phyloP scores from a whole-genome alignment of 2,797 vertebrate genomes.

The Dicrostonyx torquatus region DNA sequence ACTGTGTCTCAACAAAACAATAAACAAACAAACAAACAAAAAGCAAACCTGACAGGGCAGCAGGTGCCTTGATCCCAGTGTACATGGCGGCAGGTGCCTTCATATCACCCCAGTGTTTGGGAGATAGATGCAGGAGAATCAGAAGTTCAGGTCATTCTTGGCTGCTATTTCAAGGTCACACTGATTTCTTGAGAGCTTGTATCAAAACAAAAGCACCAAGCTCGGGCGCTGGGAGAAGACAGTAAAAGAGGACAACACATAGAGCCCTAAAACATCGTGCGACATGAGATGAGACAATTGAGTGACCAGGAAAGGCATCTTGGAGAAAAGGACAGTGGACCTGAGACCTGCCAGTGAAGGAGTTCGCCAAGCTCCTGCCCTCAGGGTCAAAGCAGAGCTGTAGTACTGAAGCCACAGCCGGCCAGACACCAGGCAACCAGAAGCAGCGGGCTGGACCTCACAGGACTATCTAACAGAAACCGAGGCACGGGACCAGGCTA shows the following conservation, averaged over 20 bases:
- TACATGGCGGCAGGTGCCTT: rapidly evolving
- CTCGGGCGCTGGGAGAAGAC: not conserved
- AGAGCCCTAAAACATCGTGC: not conserved
- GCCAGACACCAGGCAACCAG: not conserved
- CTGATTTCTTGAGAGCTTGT: not conserved
- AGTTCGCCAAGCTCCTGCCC: not conserved
- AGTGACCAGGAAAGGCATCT: not conserved
- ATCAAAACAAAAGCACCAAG: not conserved
- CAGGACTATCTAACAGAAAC: not conserved
- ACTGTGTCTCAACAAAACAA: not conserved
- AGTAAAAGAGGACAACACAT: not conserved
- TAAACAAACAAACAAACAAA: not conserved
- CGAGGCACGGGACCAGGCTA: not conserved
- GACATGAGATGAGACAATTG: not conserved
- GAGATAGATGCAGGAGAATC: not conserved
- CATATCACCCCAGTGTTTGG: not conserved
- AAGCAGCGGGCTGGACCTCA: not conserved
- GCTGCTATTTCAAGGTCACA: not conserved
- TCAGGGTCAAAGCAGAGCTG: not conserved
- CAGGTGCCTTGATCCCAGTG: too few species aligned
- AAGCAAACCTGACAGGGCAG: not conserved
- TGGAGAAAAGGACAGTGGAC: not conserved
- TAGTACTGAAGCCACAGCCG: not conserved
- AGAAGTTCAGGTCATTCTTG: not conserved
- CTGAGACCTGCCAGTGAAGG: not conserved